Percentiles rank a stretch among this genome's conserved stretches.
Evolutionary conservation across 1,140 invertebrate species (phyloP).

Genomic region (Drosophila subpulchrella): DNA sequence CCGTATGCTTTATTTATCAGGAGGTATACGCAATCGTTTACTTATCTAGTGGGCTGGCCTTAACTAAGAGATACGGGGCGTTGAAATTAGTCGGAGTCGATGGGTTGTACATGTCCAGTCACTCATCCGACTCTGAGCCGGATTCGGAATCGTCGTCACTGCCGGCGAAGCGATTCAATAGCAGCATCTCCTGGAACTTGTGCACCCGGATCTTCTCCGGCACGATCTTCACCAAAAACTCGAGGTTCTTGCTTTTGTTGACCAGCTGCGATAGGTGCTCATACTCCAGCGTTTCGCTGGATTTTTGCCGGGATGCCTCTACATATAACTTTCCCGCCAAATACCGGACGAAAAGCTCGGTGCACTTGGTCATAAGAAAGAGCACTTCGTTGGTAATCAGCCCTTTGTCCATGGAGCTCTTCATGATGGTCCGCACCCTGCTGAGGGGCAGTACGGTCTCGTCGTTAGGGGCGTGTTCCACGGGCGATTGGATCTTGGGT

Average conservation of each 20-base stretch:
- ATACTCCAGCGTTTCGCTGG: conserved; percentile 62
- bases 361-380: conserved; percentile 74
- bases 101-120: background rate
- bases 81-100: conserved; percentile 3
- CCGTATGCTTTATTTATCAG: background rate
- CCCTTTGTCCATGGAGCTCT: conserved; percentile 78
- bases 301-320: conserved; percentile 7
- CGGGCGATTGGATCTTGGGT: background rate
- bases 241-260: conserved; percentile 69
- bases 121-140: conserved; percentile 31
- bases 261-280: conserved; percentile 74
- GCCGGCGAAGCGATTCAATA: conserved; percentile 54
- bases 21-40: background rate
- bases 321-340: conserved; percentile 67
- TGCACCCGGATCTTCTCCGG: conserved; percentile 79
- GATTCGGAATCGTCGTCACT: conserved; percentile 37
- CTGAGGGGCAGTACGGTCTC: conserved; percentile 74
- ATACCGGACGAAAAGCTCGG: conserved; percentile 77
- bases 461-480: conserved; percentile 39
- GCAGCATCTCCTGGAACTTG: conserved; percentile 76
- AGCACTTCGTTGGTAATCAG: conserved; percentile 78
- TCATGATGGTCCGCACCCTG: conserved; percentile 79
- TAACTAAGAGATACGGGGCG: conserved; percentile 1
- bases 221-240: conserved; percentile 79
- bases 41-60: conserved; percentile 16